Evolutionary conservation across 2,797 vertebrate species (phyloP).

Genomic region (Rhynchonycteris naso): DNA sequence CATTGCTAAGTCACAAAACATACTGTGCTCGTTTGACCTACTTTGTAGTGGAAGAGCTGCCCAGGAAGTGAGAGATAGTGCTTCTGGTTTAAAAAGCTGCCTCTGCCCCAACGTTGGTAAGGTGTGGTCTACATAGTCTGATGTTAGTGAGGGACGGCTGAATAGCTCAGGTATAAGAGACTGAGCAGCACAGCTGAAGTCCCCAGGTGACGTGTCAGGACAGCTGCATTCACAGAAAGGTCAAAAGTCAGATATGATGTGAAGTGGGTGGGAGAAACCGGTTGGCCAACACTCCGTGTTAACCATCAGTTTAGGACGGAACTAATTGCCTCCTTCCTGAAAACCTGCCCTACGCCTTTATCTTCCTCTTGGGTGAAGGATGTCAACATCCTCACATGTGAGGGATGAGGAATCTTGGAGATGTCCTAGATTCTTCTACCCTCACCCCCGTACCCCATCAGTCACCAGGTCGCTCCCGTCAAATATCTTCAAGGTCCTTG

Average conservation of each 20-base stretch:
- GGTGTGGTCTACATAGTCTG: background rate
- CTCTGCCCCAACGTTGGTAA: background rate
- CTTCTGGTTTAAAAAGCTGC: background rate
- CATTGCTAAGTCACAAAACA: background rate
- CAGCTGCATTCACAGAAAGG: background rate
- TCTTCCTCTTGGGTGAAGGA: background rate
- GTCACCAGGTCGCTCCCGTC: background rate
- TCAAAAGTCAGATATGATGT: background rate
- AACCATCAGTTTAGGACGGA: background rate
- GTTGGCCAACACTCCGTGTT: background rate
- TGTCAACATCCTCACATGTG: background rate
- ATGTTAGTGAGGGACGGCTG: background rate
- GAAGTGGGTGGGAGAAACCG: background rate
- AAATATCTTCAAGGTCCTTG: background rate
- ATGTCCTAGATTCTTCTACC: background rate
- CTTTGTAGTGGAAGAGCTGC: background rate
- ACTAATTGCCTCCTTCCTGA: background rate
- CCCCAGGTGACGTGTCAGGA: background rate
- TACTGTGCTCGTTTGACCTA: background rate
- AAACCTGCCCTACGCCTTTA: background rate
- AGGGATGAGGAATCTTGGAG: background rate
- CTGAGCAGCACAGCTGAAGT: background rate
- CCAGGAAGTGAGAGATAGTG: background rate
- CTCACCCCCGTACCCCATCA: rapidly evolving
- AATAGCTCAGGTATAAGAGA: background rate